A percentile compares a stretch with the other conserved stretches of the same genome.
Evolutionary conservation across 2,797 vertebrate genomes (phyloP).

Genomic region (Carduelis carduelis): DNA sequence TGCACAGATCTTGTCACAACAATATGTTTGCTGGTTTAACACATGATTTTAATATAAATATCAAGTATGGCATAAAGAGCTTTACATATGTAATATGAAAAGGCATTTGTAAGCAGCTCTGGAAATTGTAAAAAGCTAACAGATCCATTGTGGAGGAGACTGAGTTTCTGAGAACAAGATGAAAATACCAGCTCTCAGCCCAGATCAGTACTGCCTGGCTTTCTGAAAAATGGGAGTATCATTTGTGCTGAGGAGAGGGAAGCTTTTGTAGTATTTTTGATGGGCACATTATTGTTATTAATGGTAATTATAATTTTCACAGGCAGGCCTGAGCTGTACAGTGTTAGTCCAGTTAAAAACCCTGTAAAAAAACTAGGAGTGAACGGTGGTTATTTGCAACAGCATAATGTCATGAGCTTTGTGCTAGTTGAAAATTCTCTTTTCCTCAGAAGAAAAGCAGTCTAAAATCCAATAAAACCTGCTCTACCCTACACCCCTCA

Average conservation of each 20-base stretch:
- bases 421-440: background rate
- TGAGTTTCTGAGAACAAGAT: background rate
- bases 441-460: background rate
- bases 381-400: background rate
- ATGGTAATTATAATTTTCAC: background rate
- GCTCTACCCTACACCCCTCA: background rate
- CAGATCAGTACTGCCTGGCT: background rate
- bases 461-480: background rate
- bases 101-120: conserved; percentile 31
- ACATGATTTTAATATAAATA: conserved; percentile 49
- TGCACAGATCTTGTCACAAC: conserved; percentile 35
- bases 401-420: background rate
- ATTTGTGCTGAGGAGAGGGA: background rate
- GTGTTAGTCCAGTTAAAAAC: background rate
- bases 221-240: background rate
- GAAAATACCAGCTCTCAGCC: background rate
- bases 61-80: conserved; percentile 19
- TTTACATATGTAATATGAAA: background rate
- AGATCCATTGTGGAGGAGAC: background rate
- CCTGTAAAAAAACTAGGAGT: background rate
- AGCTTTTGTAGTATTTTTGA: background rate
- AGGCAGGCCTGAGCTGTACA: background rate
- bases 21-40: conserved; percentile 47
- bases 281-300: background rate
- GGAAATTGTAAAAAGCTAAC: background rate